Percentiles rank a stretch among this genome's conserved stretches.
phyloP scores from a whole-genome alignment of 2,888 invertebrate species.

The Rhogogaster chlorosoma region DNA sequence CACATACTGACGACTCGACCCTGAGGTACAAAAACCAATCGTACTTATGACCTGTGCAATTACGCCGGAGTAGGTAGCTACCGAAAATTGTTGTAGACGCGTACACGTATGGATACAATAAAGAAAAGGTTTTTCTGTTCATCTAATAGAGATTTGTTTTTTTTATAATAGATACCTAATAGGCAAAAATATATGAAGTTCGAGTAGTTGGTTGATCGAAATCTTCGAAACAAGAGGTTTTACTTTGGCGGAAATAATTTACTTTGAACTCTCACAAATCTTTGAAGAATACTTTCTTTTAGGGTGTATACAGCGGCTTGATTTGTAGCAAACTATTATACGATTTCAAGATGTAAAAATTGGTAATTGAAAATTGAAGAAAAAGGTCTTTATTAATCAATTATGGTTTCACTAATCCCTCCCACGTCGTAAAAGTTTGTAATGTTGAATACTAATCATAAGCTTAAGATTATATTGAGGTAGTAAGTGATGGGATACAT shows the following conservation, averaged over 20 bases:
- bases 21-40: conserved; percentile 18
- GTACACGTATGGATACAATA: not conserved
- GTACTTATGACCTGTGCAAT: conserved; percentile 18
- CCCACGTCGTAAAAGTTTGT: not conserved
- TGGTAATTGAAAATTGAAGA: not conserved
- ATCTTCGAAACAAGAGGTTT: not conserved
- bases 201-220: not conserved
- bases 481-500: not conserved
- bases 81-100: not conserved
- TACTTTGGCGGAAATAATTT: not conserved
- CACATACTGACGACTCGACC: conserved; percentile 12
- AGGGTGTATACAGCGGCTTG: too few relatives aligned
- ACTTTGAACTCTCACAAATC: not conserved
- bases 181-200: not conserved
- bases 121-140: not conserved
- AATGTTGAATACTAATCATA: not conserved
- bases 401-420: not conserved
- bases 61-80: not conserved
- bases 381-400: not conserved
- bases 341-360: not conserved
- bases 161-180: not conserved
- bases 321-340: not conserved
- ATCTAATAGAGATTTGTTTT: not conserved
- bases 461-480: not conserved
- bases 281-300: not conserved